Evolutionary conservation across 2,888 invertebrate species (phyloP).

Genomic region (Drosophila longiperda): DNA sequence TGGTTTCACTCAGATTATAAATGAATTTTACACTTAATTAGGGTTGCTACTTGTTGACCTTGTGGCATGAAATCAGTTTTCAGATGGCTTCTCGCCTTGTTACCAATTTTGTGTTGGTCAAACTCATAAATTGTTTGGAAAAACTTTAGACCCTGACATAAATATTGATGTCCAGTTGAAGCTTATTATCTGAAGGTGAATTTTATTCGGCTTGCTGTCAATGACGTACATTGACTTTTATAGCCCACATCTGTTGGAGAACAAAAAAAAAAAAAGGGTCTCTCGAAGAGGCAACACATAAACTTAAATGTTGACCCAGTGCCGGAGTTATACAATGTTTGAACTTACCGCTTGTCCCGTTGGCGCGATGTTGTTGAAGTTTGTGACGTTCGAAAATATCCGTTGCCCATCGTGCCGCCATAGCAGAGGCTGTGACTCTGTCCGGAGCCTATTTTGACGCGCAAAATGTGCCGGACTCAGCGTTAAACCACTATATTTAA

Average conservation of each 20-base stretch:
- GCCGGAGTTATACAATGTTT: neutral
- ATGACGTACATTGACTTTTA: constrained; percentile 61
- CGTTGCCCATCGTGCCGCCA: constrained; percentile 85
- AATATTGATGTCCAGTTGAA: constrained; percentile 66
- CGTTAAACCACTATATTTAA: constrained; percentile 26
- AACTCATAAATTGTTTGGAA: constrained; percentile 49
- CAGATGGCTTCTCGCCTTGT: constrained; percentile 14
- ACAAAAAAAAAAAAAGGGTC: constrained; percentile 22
- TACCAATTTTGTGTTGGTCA: constrained; percentile 15
- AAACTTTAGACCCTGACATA: constrained; percentile 56
- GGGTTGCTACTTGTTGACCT: constrained; percentile 17
- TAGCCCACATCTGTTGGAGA: constrained; percentile 44
- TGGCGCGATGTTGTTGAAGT: constrained; percentile 78
- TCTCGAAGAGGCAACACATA: constrained; percentile 21
- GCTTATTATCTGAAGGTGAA: constrained; percentile 52
- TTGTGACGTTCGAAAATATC: constrained; percentile 86
- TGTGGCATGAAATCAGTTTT: constrained; percentile 40
- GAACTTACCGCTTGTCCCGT: constrained; percentile 86
- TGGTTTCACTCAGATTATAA: neutral
- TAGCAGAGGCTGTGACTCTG: constrained; percentile 86
- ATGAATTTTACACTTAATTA: constrained; percentile 24
- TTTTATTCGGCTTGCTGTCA: constrained; percentile 30
- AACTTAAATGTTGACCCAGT: constrained; percentile 18
- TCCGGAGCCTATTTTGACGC: constrained; percentile 87
- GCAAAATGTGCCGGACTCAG: constrained; percentile 74